phyloP scores from a whole-genome alignment of 2,113 vertebrate genomes.

The Circaetus gallicus region DNA sequence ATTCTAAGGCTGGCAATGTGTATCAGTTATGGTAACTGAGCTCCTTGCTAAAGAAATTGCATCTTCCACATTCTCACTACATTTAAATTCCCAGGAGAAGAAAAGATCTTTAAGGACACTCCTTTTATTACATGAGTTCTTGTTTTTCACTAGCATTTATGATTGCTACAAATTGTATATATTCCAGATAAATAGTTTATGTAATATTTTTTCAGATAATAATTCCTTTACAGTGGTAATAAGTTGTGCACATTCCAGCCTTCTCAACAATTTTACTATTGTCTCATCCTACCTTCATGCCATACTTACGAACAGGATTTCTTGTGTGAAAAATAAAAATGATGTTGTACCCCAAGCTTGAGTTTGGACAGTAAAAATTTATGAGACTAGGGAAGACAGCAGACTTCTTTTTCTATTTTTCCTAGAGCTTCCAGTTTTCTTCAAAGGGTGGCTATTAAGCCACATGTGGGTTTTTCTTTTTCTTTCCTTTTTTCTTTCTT shows the following conservation, averaged over 20 bases:
- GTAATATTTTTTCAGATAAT: neutral
- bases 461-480: neutral
- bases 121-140: conserved; percentile 16
- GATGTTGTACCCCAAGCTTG: neutral
- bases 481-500: neutral
- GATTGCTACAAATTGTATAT: neutral
- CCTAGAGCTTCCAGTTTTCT: conserved; percentile 43
- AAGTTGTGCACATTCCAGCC: neutral
- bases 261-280: conserved; percentile 14
- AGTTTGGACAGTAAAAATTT: conserved; percentile 41
- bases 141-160: neutral
- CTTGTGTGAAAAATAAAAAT: conserved; percentile 50
- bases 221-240: neutral
- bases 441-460: conserved; percentile 42
- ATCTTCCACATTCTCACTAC: conserved; percentile 22
- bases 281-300: neutral
- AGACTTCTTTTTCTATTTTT: conserved; percentile 30
- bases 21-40: conserved; percentile 74
- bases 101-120: conserved; percentile 6
- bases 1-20: conserved; percentile 75
- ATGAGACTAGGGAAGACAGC: conserved; percentile 12
- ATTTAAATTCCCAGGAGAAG: neutral
- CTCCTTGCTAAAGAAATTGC: conserved; percentile 31
- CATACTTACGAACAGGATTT: conserved; percentile 7
- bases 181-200: neutral